Conservation (phyloP, 2,888 invertebrate genomes). For the Aphidius colemani region DNA sequence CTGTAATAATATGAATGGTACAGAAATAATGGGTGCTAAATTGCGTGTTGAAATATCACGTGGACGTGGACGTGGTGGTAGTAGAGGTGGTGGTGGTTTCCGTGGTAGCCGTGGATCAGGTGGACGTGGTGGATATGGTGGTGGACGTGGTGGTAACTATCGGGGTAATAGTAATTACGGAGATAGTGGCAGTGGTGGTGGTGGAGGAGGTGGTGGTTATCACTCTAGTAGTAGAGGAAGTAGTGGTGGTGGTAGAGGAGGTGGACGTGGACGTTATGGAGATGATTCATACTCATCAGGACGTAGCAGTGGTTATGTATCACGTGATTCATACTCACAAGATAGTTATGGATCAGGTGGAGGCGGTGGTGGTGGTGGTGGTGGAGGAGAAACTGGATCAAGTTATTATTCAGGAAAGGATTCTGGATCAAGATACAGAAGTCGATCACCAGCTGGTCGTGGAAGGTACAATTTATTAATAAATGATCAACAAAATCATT, state of each 20-base stretch:
- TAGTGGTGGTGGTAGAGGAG: constrained; percentile 48
- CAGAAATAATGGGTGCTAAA: constrained; percentile 85
- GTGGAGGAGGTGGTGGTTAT: constrained; percentile 63
- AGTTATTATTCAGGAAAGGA: constrained; percentile 55
- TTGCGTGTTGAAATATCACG: constrained; percentile 87
- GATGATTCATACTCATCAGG: constrained; percentile 53
- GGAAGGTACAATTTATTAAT: constrained; percentile 59
- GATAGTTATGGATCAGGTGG: constrained; percentile 52
- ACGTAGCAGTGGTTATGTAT: constrained; percentile 54
- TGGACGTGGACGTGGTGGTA: constrained; percentile 74
- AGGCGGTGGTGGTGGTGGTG: constrained; percentile 45
- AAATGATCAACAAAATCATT: not conserved
- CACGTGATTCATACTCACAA: constrained; percentile 53
- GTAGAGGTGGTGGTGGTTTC: constrained; percentile 68
- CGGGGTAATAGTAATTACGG: constrained; percentile 62
- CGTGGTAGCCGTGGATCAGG: constrained; percentile 65
- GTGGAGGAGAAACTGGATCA: constrained; percentile 35
- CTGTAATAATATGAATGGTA: constrained; percentile 85
- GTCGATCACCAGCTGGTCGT: constrained; percentile 63
- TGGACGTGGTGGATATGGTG: constrained; percentile 60
- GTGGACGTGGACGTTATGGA: constrained; percentile 56
- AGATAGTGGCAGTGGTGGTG: constrained; percentile 61
- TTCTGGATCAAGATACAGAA: constrained; percentile 62
- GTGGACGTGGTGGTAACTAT: constrained; percentile 54
- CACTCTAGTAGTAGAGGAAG: constrained; percentile 55